These are phyloP conservation scores for Sphaeridia pumilis DNA, from an alignment of 2,888 invertebrate genomes.

Conservation along the genomic window DNA sequence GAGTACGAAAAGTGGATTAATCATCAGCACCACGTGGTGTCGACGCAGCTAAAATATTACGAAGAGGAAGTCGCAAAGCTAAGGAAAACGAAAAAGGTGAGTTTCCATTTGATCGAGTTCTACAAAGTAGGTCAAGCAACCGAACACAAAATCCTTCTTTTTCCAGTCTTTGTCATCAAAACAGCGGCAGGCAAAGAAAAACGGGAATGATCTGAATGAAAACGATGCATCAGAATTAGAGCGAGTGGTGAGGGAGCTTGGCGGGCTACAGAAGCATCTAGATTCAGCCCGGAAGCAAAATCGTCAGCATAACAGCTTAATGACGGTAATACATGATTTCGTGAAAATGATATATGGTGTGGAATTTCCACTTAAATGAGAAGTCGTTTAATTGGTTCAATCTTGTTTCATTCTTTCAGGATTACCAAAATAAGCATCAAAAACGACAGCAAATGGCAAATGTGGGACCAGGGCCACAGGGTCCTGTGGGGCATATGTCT, in stretches of 20 bases:
- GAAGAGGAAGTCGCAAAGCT: conserved; percentile 80
- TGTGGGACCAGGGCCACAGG: conserved; percentile 34
- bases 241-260: conserved; percentile 63
- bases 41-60: conserved; percentile 67
- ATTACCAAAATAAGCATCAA: conserved; percentile 60
- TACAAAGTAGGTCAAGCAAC: no score
- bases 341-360: background rate
- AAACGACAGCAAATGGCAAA: conserved; percentile 38
- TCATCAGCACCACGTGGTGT: conserved; percentile 59
- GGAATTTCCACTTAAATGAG: background rate
- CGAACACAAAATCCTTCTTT: no score
- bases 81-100: conserved; percentile 70
- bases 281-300: conserved; percentile 68
- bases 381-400: no score
- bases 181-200: conserved; percentile 70
- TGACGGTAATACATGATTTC: conserved; percentile 49
- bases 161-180: conserved; percentile 78
- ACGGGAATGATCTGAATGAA: conserved; percentile 66
- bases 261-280: conserved; percentile 65
- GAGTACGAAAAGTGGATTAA: conserved; percentile 77
- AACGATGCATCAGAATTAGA: conserved; percentile 65
- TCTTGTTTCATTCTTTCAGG: no score
- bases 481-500: conserved; percentile 27
- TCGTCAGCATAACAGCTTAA: conserved; percentile 62
- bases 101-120: conserved; percentile 3